Percentiles rank a stretch among this genome's conserved stretches.
phyloP scores from a whole-genome alignment of 1,140 invertebrate genomes.

The Drosophila prosaltans region DNA sequence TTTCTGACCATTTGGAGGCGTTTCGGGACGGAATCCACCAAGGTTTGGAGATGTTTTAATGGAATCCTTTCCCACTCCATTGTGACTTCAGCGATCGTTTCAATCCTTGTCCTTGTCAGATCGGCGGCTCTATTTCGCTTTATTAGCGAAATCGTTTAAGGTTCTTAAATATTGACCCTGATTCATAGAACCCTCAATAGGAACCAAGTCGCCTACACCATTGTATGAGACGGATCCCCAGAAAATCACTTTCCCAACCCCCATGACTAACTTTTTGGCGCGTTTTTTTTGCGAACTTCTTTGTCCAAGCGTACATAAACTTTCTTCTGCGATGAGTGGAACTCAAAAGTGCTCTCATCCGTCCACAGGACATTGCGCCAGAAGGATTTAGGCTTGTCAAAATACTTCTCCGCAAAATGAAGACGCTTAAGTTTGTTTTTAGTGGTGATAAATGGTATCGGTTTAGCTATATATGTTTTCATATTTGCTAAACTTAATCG shows the following conservation, averaged over 20 bases:
- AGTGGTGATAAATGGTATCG: slow-evolving; percentile 28
- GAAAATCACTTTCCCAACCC: slow-evolving; percentile 17
- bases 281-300: not conserved
- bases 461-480: slow-evolving; percentile 25
- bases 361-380: slow-evolving; percentile 32
- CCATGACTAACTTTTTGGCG: slow-evolving; percentile 30
- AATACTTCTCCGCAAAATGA: slow-evolving; percentile 22
- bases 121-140: slow-evolving; percentile 26
- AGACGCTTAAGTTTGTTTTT: slow-evolving; percentile 33
- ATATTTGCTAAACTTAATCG: slow-evolving; percentile 20
- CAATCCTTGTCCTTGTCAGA: slow-evolving; percentile 11
- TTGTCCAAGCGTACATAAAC: slow-evolving; percentile 16
- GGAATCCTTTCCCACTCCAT: slow-evolving; percentile 21
- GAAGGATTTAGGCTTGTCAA: slow-evolving; percentile 24
- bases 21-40: slow-evolving; percentile 25
- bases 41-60: slow-evolving; percentile 12
- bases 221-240: slow-evolving; percentile 14
- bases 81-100: slow-evolving; percentile 28
- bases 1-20: slow-evolving; percentile 19
- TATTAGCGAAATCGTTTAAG: slow-evolving; percentile 23
- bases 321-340: slow-evolving; percentile 31
- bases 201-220: slow-evolving; percentile 18
- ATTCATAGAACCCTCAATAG: slow-evolving; percentile 4
- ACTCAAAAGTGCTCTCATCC: slow-evolving; percentile 38
- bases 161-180: slow-evolving; percentile 11